phyloP scores from a whole-genome alignment of 2,888 invertebrate genomes.

The Heliconius aoede region DNA sequence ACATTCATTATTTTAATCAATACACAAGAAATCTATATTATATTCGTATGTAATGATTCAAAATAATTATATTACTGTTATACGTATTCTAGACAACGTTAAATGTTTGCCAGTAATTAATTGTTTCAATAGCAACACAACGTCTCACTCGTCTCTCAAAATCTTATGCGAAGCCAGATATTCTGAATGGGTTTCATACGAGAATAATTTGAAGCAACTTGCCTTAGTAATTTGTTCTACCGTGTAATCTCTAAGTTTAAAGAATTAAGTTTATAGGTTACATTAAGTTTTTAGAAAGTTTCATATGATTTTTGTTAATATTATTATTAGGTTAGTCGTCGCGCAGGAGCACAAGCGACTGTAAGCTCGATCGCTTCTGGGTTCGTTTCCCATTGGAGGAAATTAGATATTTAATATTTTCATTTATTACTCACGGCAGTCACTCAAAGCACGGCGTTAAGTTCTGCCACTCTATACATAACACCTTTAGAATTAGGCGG shows the following conservation, averaged over 20 bases:
- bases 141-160: slow-evolving; percentile 41
- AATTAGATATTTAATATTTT: too few relatives aligned
- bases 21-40: neutral
- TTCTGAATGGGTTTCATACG: slow-evolving; percentile 48
- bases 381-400: too few relatives aligned
- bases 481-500: too few relatives aligned
- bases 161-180: slow-evolving; percentile 46
- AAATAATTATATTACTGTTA: slow-evolving; percentile 38
- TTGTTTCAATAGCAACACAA: slow-evolving; percentile 55
- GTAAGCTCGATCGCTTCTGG: too few relatives aligned
- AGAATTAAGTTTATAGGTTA: slow-evolving; percentile 33
- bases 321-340: neutral
- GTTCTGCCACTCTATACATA: too few relatives aligned
- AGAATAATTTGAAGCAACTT: slow-evolving; percentile 48
- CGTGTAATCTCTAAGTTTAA: slow-evolving; percentile 43
- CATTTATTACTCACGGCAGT: too few relatives aligned
- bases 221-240: slow-evolving; percentile 47
- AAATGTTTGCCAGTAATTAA: slow-evolving; percentile 63
- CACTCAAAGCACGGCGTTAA: too few relatives aligned
- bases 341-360: too few relatives aligned
- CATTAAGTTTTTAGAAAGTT: neutral
- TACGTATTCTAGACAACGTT: slow-evolving; percentile 44
- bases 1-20: neutral
- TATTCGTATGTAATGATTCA: neutral
- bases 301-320: neutral